Evolutionary conservation across 2,113 vertebrate genomes (phyloP).

Genomic region (Pedionomus torquatus): DNA sequence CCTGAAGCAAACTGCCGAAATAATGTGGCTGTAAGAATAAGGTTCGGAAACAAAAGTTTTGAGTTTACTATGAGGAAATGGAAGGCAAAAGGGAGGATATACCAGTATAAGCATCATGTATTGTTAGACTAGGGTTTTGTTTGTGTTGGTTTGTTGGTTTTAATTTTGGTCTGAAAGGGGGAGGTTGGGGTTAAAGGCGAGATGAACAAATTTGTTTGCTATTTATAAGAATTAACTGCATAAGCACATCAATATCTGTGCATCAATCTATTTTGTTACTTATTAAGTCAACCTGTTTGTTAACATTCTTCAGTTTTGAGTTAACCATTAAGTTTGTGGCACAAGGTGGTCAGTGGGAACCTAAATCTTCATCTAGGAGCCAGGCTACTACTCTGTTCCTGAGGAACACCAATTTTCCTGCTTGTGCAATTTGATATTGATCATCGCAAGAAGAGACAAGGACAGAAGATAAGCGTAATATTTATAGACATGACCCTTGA

Average conservation of each 20-base stretch:
- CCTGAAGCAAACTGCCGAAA: not conserved
- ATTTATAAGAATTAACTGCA: not conserved
- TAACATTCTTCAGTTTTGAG: not conserved
- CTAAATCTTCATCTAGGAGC: not conserved
- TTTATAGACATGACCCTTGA: not conserved
- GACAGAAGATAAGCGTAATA: not conserved
- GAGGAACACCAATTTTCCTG: not conserved
- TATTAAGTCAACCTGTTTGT: not conserved
- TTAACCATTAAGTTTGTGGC: not conserved
- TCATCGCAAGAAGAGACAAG: not conserved
- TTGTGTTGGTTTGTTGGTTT: not conserved
- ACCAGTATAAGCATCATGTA: not conserved
- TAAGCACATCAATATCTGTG: not conserved
- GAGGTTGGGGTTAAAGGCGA: not conserved
- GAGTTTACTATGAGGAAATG: not conserved
- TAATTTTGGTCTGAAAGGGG: not conserved
- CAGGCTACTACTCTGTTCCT: not conserved
- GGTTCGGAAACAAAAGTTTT: not conserved
- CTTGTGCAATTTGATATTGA: not conserved
- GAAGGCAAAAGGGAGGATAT: not conserved
- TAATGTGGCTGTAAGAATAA: not conserved
- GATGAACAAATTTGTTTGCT: not conserved
- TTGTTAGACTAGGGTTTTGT: not conserved
- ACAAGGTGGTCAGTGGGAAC: not conserved
- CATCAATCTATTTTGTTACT: not conserved